Conservation (phyloP, 2,113 vertebrate species). For the Formicarius rufipectus region DNA sequence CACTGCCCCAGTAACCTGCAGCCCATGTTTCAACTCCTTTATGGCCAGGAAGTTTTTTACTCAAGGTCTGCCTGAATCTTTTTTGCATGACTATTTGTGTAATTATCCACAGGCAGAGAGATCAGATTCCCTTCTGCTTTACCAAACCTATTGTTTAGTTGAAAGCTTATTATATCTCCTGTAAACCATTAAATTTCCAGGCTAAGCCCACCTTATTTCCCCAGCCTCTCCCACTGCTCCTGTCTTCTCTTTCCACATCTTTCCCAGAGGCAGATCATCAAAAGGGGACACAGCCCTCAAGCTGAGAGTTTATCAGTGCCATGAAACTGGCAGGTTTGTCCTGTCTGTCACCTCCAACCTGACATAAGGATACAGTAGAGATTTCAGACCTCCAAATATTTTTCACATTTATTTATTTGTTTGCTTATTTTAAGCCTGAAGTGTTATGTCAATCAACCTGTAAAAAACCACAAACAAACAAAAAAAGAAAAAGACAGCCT, state of each 20-base stretch:
- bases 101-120: background rate
- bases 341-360: constrained; percentile 18
- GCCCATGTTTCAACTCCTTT: background rate
- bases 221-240: background rate
- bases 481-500: background rate
- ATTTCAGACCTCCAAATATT: background rate
- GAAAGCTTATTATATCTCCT: background rate
- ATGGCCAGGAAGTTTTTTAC: background rate
- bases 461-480: background rate
- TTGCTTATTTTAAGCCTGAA: background rate
- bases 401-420: background rate
- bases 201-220: background rate
- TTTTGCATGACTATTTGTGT: background rate
- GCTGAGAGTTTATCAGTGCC: constrained; percentile 29
- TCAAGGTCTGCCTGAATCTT: background rate
- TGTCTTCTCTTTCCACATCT: background rate
- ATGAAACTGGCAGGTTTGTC: background rate
- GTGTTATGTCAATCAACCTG: background rate
- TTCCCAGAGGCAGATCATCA: constrained; percentile 25
- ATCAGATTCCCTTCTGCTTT: background rate
- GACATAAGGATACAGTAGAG: background rate
- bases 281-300: background rate
- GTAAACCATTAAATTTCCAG: background rate
- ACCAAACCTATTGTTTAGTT: background rate
- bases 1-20: background rate